Evolutionary conservation across 2,113 vertebrate genomes (phyloP), one percentile per base, ranked within the genome.

Genomic region (Gallinago media): DNA sequence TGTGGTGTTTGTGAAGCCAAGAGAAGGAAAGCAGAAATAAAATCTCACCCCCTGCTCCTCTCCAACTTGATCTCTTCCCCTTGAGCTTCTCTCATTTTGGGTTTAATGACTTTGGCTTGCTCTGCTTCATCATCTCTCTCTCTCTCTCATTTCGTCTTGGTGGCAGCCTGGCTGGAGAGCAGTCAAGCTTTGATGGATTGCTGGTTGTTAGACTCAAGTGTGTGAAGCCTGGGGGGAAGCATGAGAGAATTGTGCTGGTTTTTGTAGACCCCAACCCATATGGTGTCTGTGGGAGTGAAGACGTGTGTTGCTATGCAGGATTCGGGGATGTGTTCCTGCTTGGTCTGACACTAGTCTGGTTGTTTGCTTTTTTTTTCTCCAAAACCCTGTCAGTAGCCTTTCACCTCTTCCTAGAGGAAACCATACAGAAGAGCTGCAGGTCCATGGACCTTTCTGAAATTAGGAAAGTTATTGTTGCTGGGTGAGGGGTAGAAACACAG

Each of bases 121-220:
- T 55, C 6, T 17, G 25, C 66, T 79, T 46, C 3, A 3, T 34
- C 6, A 2, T 77, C 36, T 67, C 54, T 27, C 50, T 36, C 36
- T 71, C 36, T 22, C 56, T 71, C 36, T 54, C 1, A 0, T 54
- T 54, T 74, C 0, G 0, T 56, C 17, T 34, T n/a, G 56, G 79
- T 67, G 63, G 67, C n/a, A 80, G 62, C 47, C 36, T 73, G 82
- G 67, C 50, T 77, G 54, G 42, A 70, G 70, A 81, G 27, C 3
- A 12, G 25, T 40, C 44, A 19, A 6, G 12, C n/a, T 89, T 7
- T 50, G 80, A 38, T 82, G 67, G 63, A 44, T 75, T 85, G 31
- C 42, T 92, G 74, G 15, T 70, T 62, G 25, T 50, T 88, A 38
- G 74, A 2, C 36, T 49, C 0, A 17, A 27, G 1, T 32, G n/a